A percentile compares a stretch with the other conserved stretches of the same genome.
Evolutionary conservation across 2,113 vertebrate genomes (phyloP).

Genomic region (Motacilla tschutschensis): DNA sequence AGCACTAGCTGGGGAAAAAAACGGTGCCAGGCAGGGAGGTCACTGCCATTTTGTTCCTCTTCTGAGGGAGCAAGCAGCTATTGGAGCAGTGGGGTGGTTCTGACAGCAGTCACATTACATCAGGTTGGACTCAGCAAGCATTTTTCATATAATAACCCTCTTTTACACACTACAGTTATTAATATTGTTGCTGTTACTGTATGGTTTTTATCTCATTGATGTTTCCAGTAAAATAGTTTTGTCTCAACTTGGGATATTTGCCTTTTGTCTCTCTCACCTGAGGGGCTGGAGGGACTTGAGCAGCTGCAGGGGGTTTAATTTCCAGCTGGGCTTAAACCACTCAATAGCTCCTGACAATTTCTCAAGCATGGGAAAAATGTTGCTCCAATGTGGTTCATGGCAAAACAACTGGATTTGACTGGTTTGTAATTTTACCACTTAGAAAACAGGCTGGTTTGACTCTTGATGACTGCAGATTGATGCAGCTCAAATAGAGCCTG

Average conservation of each 20-base stretch:
- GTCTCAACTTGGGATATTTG: too few relatives aligned
- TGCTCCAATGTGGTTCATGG: accelerated
- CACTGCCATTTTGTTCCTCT: background rate
- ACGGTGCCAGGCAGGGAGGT: background rate
- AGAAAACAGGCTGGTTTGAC: background rate
- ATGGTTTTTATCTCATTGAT: background rate
- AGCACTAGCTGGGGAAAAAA: background rate
- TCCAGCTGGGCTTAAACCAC: background rate
- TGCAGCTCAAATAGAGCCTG: background rate
- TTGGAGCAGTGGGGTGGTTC: background rate
- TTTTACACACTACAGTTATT: background rate
- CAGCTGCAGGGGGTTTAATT: background rate
- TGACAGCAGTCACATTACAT: background rate
- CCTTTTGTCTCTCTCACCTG: background rate
- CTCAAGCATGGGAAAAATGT: accelerated
- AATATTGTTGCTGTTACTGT: background rate
- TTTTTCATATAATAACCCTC: background rate
- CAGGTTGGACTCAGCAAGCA: background rate
- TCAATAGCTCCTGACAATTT: background rate
- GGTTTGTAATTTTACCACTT: background rate
- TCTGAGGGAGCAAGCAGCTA: accelerated
- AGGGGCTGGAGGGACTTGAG: background rate
- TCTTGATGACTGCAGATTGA: background rate
- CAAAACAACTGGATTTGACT: background rate
- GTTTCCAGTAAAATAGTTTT: background rate